Conservation (phyloP, 92 coral and sea anemone species). For the Actinernus sp. region DNA sequence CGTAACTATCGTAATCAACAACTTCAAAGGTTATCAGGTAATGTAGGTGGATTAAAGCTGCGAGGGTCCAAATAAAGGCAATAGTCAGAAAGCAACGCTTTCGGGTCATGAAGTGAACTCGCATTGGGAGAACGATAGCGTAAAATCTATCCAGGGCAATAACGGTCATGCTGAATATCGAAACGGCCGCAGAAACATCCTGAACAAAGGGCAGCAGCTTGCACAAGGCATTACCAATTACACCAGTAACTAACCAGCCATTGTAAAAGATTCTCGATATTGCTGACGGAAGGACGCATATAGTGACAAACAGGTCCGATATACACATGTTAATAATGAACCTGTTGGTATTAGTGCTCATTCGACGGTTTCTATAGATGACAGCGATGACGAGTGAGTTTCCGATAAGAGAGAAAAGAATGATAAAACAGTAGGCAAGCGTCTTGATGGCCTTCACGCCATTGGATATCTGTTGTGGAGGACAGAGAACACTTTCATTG, state of each 20-base stretch:
- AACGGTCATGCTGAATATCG: constrained; percentile 61
- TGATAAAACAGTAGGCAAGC: constrained; percentile 28
- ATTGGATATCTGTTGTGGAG: neutral
- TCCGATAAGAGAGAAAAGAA: constrained; percentile 46
- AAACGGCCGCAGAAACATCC: constrained; percentile 33
- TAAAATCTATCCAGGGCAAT: constrained; percentile 70
- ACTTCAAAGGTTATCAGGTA: constrained; percentile 12
- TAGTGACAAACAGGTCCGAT: constrained; percentile 42
- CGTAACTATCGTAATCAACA: neutral
- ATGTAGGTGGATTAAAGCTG: constrained; percentile 19
- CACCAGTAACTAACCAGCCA: constrained; percentile 35
- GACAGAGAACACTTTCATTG: no score
- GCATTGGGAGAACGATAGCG: constrained; percentile 56
- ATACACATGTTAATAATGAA: constrained; percentile 62
- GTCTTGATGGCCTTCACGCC: constrained; percentile 25
- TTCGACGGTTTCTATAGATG: constrained; percentile 31
- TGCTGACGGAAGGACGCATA: constrained; percentile 10
- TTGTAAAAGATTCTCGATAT: constrained; percentile 6
- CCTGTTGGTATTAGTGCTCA: constrained; percentile 54
- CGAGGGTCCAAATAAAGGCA: constrained; percentile 30
- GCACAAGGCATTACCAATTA: constrained; percentile 41
- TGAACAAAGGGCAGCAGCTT: constrained; percentile 41
- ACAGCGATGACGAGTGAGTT: constrained; percentile 41
- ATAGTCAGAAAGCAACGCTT: constrained; percentile 26
- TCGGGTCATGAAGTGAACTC: constrained; percentile 14